Evolutionary conservation across 2,797 vertebrate genomes (phyloP).

Genomic region (Neopelma chrysocephalum): DNA sequence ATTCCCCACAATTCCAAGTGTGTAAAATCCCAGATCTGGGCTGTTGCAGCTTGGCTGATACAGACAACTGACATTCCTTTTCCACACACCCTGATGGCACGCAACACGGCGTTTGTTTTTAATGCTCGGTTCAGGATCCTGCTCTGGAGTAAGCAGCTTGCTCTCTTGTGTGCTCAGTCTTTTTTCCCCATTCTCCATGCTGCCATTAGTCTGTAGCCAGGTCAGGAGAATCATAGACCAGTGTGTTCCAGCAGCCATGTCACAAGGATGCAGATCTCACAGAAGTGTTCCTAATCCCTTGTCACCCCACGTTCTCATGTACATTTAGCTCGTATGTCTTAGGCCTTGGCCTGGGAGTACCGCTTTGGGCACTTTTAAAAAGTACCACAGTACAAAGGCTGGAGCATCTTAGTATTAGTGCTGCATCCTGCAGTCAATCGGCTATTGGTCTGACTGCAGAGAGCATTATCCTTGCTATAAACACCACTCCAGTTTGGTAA

Average conservation of each 20-base stretch:
- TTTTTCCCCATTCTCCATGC: not conserved
- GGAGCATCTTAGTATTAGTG: not conserved
- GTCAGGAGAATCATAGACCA: not conserved
- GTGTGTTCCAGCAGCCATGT: not conserved
- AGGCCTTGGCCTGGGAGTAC: not conserved
- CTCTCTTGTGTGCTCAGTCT: not conserved
- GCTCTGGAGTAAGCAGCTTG: not conserved
- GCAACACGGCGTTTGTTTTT: not conserved
- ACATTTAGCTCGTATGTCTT: not conserved
- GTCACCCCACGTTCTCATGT: rapidly evolving
- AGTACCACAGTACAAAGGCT: not conserved
- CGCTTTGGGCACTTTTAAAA: not conserved
- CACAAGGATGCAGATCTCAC: not conserved
- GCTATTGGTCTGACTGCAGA: not conserved
- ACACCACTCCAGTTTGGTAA: not conserved
- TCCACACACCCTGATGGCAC: not conserved
- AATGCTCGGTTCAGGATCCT: not conserved
- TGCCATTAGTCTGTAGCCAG: not conserved
- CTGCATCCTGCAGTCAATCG: not conserved
- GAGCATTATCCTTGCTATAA: not conserved
- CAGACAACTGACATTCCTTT: not conserved
- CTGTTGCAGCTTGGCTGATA: not conserved
- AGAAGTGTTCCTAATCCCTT: not conserved
- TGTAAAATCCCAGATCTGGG: not conserved
- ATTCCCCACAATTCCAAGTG: not conserved